These are phyloP conservation scores for Hydriomena furcata DNA, from an alignment of 2,888 invertebrate species.

Conservation along the genomic window DNA sequence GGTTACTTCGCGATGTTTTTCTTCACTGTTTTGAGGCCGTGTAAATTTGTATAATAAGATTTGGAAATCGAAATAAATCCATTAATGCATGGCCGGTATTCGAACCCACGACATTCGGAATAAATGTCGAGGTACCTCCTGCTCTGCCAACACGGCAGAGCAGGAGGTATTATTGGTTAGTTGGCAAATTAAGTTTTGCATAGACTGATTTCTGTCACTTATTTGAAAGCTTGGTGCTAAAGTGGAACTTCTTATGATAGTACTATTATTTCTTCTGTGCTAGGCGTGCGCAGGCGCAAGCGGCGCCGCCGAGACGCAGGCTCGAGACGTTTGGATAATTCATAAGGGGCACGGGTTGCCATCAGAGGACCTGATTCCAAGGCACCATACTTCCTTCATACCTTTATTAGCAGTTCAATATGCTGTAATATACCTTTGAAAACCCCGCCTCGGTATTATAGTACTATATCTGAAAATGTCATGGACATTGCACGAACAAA, in stretches of 20 bases:
- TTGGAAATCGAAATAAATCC: too few species aligned
- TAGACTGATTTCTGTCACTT: too few species aligned
- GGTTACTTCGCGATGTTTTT: too few species aligned
- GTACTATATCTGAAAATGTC: neutral
- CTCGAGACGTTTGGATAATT: conserved; percentile 70
- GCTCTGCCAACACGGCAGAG: too few species aligned
- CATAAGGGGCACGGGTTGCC: conserved; percentile 68
- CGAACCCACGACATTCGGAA: too few species aligned
- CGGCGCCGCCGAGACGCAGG: conserved; percentile 66
- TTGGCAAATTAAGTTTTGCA: too few species aligned
- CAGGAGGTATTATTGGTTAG: too few species aligned
- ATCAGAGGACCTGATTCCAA: conserved; percentile 40
- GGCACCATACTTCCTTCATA: conserved; percentile 58
- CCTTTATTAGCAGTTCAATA: conserved; percentile 58
- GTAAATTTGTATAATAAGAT: too few species aligned
- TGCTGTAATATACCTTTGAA: conserved; percentile 41
- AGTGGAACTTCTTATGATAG: conserved; percentile 10
- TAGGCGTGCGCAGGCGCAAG: conserved; percentile 52
- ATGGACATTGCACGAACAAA: conserved; percentile 1
- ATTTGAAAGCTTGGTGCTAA: too few species aligned
- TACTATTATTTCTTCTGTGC: conserved; percentile 29
- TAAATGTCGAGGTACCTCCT: too few species aligned
- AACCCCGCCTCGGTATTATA: conserved; percentile 28
- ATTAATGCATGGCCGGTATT: too few species aligned
- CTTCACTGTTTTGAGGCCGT: too few species aligned